These are phyloP conservation scores for Microplitis mediator DNA, from an alignment of 1,140 invertebrate species.

Conservation along the genomic window DNA sequence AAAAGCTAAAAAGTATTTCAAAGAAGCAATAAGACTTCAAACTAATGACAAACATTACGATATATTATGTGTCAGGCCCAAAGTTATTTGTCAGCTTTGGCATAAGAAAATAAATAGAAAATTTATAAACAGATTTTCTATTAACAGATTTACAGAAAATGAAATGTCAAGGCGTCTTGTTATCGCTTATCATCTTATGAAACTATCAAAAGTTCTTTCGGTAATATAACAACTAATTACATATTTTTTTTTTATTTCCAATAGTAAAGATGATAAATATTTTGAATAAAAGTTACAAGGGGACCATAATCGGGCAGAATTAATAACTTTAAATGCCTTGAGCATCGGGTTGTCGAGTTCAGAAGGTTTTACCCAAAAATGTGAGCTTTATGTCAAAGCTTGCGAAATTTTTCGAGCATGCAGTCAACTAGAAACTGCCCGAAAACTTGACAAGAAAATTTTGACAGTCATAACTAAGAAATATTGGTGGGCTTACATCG, in stretches of 20 bases:
- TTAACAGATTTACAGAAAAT: background rate
- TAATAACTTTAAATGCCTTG: constrained; percentile 30
- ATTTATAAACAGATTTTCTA: background rate
- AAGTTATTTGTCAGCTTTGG: background rate
- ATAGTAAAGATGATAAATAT: no score
- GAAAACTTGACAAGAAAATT: constrained; percentile 33
- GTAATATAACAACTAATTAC: background rate
- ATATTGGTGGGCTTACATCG: constrained; percentile 22
- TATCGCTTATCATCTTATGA: background rate
- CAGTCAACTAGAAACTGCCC: constrained; percentile 1
- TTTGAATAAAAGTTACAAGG: background rate
- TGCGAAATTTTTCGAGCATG: constrained; percentile 26
- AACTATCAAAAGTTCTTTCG: constrained; percentile 8
- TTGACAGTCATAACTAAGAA: constrained; percentile 22
- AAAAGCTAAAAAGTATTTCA: constrained; percentile 36
- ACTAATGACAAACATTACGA: background rate
- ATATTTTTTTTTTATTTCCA: no score
- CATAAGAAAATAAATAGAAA: background rate
- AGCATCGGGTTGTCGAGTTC: constrained; percentile 21
- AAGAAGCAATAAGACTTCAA: constrained; percentile 24
- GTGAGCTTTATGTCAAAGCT: constrained; percentile 31
- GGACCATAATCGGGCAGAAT: background rate
- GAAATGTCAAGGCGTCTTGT: background rate
- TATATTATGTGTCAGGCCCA: background rate
- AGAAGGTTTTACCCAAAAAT: constrained; percentile 33